phyloP scores from a whole-genome alignment of 2,888 invertebrate species.

The Augiades crinisus region DNA sequence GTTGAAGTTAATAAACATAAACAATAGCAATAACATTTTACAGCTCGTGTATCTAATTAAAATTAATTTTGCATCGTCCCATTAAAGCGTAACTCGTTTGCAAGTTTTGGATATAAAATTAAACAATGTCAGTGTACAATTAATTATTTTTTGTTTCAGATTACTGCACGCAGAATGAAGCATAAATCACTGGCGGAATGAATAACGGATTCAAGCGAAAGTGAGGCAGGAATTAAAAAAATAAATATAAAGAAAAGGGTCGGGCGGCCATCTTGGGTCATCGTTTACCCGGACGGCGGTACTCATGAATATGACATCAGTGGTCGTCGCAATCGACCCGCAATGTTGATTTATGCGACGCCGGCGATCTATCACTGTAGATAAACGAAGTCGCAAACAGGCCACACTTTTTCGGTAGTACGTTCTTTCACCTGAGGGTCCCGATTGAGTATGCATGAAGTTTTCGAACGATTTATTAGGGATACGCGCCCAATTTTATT shows the following conservation, averaged over 20 bases:
- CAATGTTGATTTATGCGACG: slow-evolving; percentile 62
- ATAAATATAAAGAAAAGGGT: slow-evolving; percentile 52
- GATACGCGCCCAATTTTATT: slow-evolving; percentile 12
- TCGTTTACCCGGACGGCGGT: slow-evolving; percentile 39
- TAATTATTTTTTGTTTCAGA: slow-evolving; percentile 59
- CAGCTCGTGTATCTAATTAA: not conserved
- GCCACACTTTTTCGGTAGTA: slow-evolving; percentile 30
- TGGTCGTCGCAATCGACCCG: slow-evolving; percentile 50
- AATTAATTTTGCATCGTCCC: slow-evolving; percentile 6
- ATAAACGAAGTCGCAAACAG: slow-evolving; percentile 43
- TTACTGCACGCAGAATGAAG: slow-evolving; percentile 33
- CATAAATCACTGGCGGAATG: slow-evolving; percentile 50
- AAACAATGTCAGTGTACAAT: slow-evolving; percentile 20
- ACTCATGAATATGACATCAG: slow-evolving; percentile 78
- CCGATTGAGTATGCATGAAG: slow-evolving; percentile 55
- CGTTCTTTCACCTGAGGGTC: slow-evolving; percentile 43
- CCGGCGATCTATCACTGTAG: slow-evolving; percentile 62
- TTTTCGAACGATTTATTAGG: slow-evolving; percentile 25
- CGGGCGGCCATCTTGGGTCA: slow-evolving; percentile 35
- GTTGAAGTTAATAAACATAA: not conserved
- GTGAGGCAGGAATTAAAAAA: slow-evolving; percentile 43
- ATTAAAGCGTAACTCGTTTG: slow-evolving; percentile 11
- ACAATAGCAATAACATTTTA: not conserved
- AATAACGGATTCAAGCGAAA: slow-evolving; percentile 34
- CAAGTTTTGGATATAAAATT: slow-evolving; percentile 18